phyloP scores from a whole-genome alignment of 2,888 invertebrate species.

The Andrena bicolor region DNA sequence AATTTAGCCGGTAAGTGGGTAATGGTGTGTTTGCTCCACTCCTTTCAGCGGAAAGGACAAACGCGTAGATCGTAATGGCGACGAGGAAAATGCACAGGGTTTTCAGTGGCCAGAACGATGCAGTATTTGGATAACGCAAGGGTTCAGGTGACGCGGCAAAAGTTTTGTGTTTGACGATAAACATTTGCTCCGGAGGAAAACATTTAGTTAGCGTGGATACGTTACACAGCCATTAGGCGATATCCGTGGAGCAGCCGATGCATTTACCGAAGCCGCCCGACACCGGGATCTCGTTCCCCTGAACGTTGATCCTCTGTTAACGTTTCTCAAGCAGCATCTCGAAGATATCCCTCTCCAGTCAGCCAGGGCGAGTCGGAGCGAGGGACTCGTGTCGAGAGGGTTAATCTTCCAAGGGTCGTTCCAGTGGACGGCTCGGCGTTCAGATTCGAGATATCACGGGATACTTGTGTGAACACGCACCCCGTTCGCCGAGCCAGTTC shows the following conservation, averaged over 20 bases:
- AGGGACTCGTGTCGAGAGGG: slow-evolving; percentile 35
- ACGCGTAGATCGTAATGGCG: too few species aligned
- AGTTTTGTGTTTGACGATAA: background rate
- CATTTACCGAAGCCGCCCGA: slow-evolving; percentile 44
- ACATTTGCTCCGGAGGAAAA: background rate
- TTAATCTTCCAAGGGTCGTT: slow-evolving; percentile 49
- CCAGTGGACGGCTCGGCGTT: background rate
- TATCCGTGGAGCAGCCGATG: slow-evolving; percentile 36
- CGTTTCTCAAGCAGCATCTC: slow-evolving; percentile 51
- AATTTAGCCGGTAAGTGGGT: slow-evolving; percentile 1
- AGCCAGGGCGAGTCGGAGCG: slow-evolving; percentile 12
- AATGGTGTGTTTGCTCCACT: background rate
- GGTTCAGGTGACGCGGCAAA: background rate
- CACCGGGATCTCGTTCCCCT: slow-evolving; percentile 25
- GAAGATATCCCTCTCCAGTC: slow-evolving; percentile 48
- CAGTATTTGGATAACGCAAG: background rate
- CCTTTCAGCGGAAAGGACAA: background rate
- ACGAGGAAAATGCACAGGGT: background rate
- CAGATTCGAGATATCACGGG: slow-evolving; percentile 28
- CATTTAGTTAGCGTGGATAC: background rate
- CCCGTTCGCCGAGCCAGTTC: too few species aligned
- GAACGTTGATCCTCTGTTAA: slow-evolving; percentile 59
- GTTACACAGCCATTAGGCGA: slow-evolving; percentile 24
- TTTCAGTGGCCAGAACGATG: background rate
- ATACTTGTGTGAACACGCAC: too few species aligned